Percentiles rank a stretch among this genome's conserved stretches.
Evolutionary conservation across 53 echinoderm and acorn worm genomes (phyloP).

Genomic region (Actinopyga echinites): DNA sequence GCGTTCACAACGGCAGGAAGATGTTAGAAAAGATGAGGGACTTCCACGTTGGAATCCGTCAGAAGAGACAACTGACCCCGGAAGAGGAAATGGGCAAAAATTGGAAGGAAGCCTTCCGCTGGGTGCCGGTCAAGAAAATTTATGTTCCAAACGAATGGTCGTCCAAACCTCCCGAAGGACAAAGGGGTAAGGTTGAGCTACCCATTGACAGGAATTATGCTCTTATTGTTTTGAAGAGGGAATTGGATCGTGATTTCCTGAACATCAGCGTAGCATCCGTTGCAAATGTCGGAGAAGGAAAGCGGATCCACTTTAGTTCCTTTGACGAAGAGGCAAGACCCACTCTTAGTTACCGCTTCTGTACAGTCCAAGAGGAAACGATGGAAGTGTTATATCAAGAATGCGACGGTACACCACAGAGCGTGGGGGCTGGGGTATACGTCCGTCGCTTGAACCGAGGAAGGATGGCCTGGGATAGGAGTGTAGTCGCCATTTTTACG

Average conservation of each 20-base stretch:
- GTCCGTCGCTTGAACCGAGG: conserved; percentile 73
- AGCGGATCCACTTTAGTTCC: conserved; percentile 70
- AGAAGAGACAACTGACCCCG: conserved; percentile 50
- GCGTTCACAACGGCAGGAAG: conserved; percentile 75
- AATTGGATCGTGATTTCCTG: conserved; percentile 64
- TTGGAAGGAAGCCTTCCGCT: conserved; percentile 64
- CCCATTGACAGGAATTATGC: conserved; percentile 91
- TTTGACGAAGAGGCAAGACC: conserved; percentile 67
- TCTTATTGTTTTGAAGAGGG: conserved; percentile 66
- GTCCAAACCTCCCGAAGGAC: conserved; percentile 14
- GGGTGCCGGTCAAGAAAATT: conserved; percentile 78
- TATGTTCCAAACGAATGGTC: conserved; percentile 83
- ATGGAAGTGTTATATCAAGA: conserved; percentile 71
- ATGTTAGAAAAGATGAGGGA: conserved; percentile 53
- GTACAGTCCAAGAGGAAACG: conserved; percentile 65
- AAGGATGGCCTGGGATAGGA: conserved; percentile 57
- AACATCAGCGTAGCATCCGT: conserved; percentile 68
- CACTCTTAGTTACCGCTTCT: conserved; percentile 77
- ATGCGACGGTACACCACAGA: conserved; percentile 74
- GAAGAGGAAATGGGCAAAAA: conserved; percentile 54
- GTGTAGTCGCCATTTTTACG: conserved; percentile 68
- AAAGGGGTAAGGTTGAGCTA: conserved; percentile 13
- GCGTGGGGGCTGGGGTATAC: conserved; percentile 86
- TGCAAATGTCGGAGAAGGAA: conserved; percentile 63
- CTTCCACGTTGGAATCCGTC: conserved; percentile 70